A percentile compares a stretch with the other conserved stretches of the same genome.
Evolutionary conservation across 2,797 vertebrate genomes (phyloP).

Genomic region (Notolepis coatsorum): DNA sequence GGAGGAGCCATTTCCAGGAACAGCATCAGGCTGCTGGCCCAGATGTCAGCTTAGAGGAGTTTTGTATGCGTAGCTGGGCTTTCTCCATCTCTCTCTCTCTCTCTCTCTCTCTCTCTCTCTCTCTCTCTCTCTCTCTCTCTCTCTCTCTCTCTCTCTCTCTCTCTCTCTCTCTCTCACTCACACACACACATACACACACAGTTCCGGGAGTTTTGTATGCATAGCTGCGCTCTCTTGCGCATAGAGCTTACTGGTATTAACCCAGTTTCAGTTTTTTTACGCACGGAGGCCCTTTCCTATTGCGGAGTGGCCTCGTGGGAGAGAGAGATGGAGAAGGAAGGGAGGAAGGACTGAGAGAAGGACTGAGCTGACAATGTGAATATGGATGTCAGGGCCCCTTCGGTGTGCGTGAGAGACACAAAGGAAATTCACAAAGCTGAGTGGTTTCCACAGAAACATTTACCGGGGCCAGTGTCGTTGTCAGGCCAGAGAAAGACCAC

Average conservation of each 20-base stretch:
- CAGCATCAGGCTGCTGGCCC: constrained; percentile 70
- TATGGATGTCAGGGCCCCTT: constrained; percentile 65
- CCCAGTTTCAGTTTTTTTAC: constrained; percentile 78
- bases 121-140: constrained; percentile 33
- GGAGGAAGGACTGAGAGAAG: constrained; percentile 43
- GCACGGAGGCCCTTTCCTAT: constrained; percentile 68
- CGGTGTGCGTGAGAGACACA: constrained; percentile 48
- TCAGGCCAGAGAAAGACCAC: constrained; percentile 19
- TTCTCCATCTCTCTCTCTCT: constrained; percentile 30
- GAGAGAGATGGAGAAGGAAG: constrained; percentile 42
- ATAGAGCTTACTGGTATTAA: constrained; percentile 83
- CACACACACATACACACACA: neutral
- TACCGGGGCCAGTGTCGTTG: constrained; percentile 30
- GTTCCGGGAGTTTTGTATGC: constrained; percentile 75
- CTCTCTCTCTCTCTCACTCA: neutral
- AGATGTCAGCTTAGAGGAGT: constrained; percentile 77
- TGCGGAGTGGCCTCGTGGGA: constrained; percentile 60
- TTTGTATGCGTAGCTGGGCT: constrained; percentile 74
- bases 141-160: constrained; percentile 43
- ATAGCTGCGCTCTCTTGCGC: constrained; percentile 75
- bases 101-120: neutral
- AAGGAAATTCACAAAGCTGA: constrained; percentile 38
- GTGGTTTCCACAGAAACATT: constrained; percentile 68
- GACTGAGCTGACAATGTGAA: constrained; percentile 53
- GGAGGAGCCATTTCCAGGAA: constrained; percentile 68